Evolutionary conservation across 2,113 vertebrate species (phyloP).

Genomic region (Petrocephalus microphthalmus): DNA sequence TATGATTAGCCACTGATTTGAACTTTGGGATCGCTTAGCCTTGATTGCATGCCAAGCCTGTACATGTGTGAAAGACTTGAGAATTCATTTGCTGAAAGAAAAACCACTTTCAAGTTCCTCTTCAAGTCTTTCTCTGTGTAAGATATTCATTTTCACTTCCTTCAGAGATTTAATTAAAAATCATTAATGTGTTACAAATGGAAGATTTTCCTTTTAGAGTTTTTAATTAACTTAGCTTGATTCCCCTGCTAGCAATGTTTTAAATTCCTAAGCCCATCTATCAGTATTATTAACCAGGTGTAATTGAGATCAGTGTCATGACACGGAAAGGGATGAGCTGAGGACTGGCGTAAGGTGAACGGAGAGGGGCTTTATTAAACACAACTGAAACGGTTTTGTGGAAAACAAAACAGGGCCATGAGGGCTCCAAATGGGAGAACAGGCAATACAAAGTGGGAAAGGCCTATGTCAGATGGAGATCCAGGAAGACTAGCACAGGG

Average conservation of each 20-base stretch:
- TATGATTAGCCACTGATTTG: conserved; percentile 5
- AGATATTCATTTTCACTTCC: neutral
- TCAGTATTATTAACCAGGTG: conserved; percentile 31
- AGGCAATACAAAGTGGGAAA: neutral
- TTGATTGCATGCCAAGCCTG: too few species aligned
- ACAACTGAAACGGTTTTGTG: neutral
- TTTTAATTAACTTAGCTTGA: neutral
- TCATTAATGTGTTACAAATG: conserved; percentile 8
- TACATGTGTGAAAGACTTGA: neutral
- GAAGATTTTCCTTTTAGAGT: conserved; percentile 17
- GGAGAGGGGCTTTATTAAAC: neutral
- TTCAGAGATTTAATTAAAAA: neutral
- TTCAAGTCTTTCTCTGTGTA: neutral
- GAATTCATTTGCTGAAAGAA: neutral
- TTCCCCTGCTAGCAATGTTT: neutral
- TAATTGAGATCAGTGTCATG: conserved; percentile 23
- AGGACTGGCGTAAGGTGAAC: neutral
- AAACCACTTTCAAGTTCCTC: neutral
- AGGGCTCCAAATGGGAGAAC: neutral
- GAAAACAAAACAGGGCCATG: neutral
- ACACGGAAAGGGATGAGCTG: neutral
- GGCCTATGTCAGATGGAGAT: neutral
- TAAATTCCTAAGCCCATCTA: conserved; percentile 15
- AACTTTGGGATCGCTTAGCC: neutral
- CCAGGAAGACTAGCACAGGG: neutral